Evolutionary conservation across 2,888 invertebrate species (phyloP), one percentile per base, ranked within the genome.

Genomic region (Macaria notata): DNA sequence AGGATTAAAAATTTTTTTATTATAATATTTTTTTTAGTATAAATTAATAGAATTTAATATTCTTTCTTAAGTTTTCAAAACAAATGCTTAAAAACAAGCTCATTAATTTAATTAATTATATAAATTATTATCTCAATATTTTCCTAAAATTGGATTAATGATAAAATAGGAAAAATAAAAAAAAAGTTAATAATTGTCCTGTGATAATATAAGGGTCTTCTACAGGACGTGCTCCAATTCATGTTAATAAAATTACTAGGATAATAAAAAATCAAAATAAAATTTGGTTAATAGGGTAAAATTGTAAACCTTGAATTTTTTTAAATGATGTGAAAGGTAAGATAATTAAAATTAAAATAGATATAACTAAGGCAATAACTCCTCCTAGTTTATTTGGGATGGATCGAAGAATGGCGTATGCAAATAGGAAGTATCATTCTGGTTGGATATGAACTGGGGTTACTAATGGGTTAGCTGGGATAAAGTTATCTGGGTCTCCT

Each of bases 361-460:
- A 95, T 79, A 93, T 69, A 0, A 94, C 63, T 87, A 95, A 73
- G 0, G 94, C 94, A 72, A 95, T 85, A 47, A 96, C 95, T 63
- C 96, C 95, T 52, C 95, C 95, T 86, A 95, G 76, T 93, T 96
- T 96, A 88, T 95, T 96, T 4, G 96, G 95, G 57, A 96, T 95
- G 42, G 95, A 95, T 31, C 96, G 96, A 73, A 96, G 69, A 90
- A 96, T 96, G 19, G 95, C 95, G 82, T 96, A 96, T 9, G 96
- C 95, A 92, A 96, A 96, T 91, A 96, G 81, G 73, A 96, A 96
- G 81, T 96, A 96, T 94, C 95, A 96, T 93, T 96, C 96, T 46
- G 95, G 96, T 93, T 96, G 94, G 89, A 96, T 96, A 76, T 96
- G 96, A 5, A 93, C 79, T 0, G 96, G 95, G 0, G 95, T 95